A percentile compares a stretch with the other conserved stretches of the same genome.
Conservation (phyloP, 2,888 invertebrate species). For the Nephrotoma flavescens region DNA sequence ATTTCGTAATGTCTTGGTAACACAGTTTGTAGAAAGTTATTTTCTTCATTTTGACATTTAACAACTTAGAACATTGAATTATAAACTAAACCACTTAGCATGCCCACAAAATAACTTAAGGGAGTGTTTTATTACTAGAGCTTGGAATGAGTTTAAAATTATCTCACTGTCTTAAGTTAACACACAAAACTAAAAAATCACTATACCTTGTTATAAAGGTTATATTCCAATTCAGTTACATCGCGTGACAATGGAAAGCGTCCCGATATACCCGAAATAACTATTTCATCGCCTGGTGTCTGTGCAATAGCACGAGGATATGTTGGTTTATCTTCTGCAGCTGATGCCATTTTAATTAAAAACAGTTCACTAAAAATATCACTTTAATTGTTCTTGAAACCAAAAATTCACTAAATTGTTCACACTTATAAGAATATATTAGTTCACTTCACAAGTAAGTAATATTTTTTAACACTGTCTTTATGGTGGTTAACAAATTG, state of each 20-base stretch:
- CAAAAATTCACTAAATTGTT: not conserved
- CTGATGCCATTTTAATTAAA: not conserved
- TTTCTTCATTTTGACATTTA: no score
- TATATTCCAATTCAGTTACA: conserved; percentile 42
- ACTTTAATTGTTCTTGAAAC: not conserved
- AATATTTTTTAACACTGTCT: no score
- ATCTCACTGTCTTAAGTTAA: not conserved
- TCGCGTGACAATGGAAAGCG: conserved; percentile 50
- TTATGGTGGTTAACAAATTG: not conserved
- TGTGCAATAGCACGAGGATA: not conserved
- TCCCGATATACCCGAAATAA: conserved; percentile 43
- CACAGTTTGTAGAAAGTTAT: no score
- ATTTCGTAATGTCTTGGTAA: no score
- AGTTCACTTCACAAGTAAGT: no score
- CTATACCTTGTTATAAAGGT: conserved; percentile 41
- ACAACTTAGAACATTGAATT: no score
- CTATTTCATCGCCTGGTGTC: conserved; percentile 35
- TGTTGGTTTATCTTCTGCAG: not conserved
- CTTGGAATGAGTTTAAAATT: no score
- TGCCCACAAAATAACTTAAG: no score
- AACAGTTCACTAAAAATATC: not conserved
- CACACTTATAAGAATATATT: not conserved
- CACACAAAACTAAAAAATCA: conserved; percentile 16
- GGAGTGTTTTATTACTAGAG: no score
- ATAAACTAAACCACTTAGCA: no score